Base-by-base conservation (phyloP, 2,113 vertebrate genomes). In the Pelobates fuscus region DNA sequence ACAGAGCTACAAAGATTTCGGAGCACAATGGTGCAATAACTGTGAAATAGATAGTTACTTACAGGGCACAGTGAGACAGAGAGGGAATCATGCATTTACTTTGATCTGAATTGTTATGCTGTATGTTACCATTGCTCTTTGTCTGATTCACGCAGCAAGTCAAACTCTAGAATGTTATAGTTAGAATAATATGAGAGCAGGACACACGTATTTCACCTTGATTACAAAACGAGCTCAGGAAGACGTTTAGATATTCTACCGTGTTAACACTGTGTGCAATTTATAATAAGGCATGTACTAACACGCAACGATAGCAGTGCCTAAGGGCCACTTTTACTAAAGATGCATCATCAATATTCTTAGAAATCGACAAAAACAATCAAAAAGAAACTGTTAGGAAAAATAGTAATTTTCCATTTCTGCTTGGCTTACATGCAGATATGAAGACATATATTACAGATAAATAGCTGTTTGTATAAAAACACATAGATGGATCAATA, bases 31-130 rank as follows among this genome's bases (percentile, higher is more conserved):
- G 66, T 30, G 27, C 49, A 14, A 54, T 68, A n/a, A 30, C 66
- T 32, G 66, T 27, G 66, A 68, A 30, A 27, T 27, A 68, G 44
- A 68, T 55, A 49, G 49, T 30, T 55, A 17, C n/a, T 25, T 52
- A 49, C 26, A 55, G 44, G 21, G 66, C 46, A 17, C 66, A 11
- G 66, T 29, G 23, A 20, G 25, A 55, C n/a, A 55, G 8, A 21
- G n/a, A 55, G 46, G 44, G 43, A 67, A 55, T 68, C 46, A 55
- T 68, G 66, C 26, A 27, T 54, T 55, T 54, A 29, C 49, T 55
- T 54, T 54, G 52, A 68, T 68, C 46, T 68, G 25, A 52, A 54
- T 55, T 30, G 46, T 55, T 49, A 68, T 29, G 17, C 52, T 54
- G 66, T 12, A 21, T 27, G 66, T 52, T 55, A 18, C 66, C 46